phyloP scores from a whole-genome alignment of 2,113 vertebrate genomes.

The Carettochelys insculpta region DNA sequence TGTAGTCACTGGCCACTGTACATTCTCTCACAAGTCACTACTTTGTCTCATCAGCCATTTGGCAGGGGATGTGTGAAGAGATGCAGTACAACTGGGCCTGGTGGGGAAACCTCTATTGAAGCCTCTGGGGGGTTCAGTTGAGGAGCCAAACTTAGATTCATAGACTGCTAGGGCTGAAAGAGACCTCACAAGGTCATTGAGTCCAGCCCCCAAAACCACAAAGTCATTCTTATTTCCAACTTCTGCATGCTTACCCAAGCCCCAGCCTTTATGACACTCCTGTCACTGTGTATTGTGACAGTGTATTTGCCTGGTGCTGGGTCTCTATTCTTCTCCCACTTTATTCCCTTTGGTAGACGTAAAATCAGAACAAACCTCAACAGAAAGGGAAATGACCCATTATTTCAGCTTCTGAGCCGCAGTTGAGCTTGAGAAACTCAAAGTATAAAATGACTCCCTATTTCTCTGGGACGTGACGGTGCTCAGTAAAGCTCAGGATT shows the following conservation, averaged over 20 bases:
- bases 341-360: background rate
- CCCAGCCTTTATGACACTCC: background rate
- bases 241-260: background rate
- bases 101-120: background rate
- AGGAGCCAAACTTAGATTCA: no score
- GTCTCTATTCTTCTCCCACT: background rate
- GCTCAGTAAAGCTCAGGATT: background rate
- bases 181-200: no score
- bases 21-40: background rate
- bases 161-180: no score
- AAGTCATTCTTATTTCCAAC: no score
- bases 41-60: background rate
- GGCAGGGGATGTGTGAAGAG: background rate
- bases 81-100: background rate
- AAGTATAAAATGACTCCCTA: background rate
- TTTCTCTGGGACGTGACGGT: background rate
- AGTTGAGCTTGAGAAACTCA: background rate
- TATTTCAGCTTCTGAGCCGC: background rate
- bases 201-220: no score
- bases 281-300: background rate
- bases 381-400: background rate
- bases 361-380: background rate
- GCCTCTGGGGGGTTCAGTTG: no score
- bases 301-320: background rate
- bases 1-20: background rate